A percentile compares a stretch with the other conserved stretches of the same genome.
phyloP scores from a whole-genome alignment of 2,797 vertebrate species.

The Protonibea diacanthus region DNA sequence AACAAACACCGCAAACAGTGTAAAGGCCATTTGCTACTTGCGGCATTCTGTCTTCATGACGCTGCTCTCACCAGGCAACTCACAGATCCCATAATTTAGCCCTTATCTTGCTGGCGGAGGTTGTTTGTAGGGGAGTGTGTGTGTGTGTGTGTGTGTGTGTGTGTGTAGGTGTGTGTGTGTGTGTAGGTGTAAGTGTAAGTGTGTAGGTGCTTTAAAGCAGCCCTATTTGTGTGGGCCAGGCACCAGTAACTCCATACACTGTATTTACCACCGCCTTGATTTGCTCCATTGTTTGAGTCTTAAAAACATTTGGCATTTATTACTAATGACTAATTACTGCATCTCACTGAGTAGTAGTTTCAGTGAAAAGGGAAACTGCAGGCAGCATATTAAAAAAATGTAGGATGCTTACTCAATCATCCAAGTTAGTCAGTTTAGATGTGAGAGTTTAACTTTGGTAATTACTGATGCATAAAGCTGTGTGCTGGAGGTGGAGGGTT shows the following conservation, averaged over 20 bases:
- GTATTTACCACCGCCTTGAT: slow-evolving; percentile 50
- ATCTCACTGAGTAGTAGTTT: slow-evolving; percentile 56
- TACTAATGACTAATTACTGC: slow-evolving; percentile 56
- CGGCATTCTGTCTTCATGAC: slow-evolving; percentile 67
- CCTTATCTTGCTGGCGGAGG: slow-evolving; percentile 68
- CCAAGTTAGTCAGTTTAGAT: slow-evolving; percentile 49
- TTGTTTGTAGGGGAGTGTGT: slow-evolving; percentile 72
- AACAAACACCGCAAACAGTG: slow-evolving; percentile 36
- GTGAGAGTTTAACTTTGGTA: slow-evolving; percentile 59
- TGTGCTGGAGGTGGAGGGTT: slow-evolving; percentile 39
- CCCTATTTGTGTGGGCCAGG: slow-evolving; percentile 24
- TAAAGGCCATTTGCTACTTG: slow-evolving; percentile 67
- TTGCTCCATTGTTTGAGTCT: slow-evolving; percentile 68
- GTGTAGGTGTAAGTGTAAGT: slow-evolving; percentile 6
- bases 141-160: slow-evolving; percentile 16
- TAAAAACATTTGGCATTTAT: slow-evolving; percentile 56
- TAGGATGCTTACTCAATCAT: slow-evolving; percentile 50
- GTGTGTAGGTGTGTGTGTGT: slow-evolving; percentile 26
- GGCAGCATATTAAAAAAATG: slow-evolving; percentile 51
- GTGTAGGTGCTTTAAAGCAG: slow-evolving; percentile 20
- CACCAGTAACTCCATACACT: slow-evolving; percentile 18
- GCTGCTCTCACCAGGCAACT: slow-evolving; percentile 60
- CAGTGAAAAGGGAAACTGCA: slow-evolving; percentile 44
- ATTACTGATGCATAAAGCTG: slow-evolving; percentile 58
- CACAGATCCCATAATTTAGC: slow-evolving; percentile 76